Base-by-base conservation (phyloP, 2,888 invertebrate species). In the Spilosoma lubricipeda region DNA sequence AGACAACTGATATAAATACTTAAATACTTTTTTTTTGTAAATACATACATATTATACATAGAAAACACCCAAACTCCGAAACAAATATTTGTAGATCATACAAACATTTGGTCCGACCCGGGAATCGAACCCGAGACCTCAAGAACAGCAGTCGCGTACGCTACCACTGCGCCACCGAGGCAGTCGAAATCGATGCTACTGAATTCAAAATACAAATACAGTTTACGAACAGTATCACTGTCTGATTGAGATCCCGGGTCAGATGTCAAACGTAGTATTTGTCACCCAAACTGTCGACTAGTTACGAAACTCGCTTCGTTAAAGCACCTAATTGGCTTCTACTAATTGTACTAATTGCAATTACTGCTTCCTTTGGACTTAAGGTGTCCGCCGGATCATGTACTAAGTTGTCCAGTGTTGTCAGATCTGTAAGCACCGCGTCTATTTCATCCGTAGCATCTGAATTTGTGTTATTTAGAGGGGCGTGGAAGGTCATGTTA, bases 241-340 rank as follows among this genome's bases (percentile, higher is more conserved):
- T 83, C 86, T 88, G 89, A 92, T 88, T 85, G 87, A 87, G 84
- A 90, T 90, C 90, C 87, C 89, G 92, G 94, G 93, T 93, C 90
- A 91, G 90, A 89, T 90, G 90, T 90, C 93, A 91, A 91, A 88
- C 89, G 91, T 89, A 90, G 91, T 89, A 90, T 93, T 92, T 93
- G 92, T 93, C 91, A 91, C 90, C 91, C 66, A 90, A 91, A 92
- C 92, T 91, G 89, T 87, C 77, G 87, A 86, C 86, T 89, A 90
- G 90, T 92, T 91, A 87, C 89, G 86, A 90, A 92, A 92, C 92
- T 92, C 89, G 93, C 92, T 93, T 94, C 94, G 93, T 93, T 94
- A 94, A 92, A 92, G 91, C 92, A 93, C 87, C 93, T 94, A 94
- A 94, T 94, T 94, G 93, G 93, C 91, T 91, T 90, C 89, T 88